Percentiles rank a stretch among this genome's conserved stretches.
These are phyloP conservation scores for Calvadosia cruxmelitensis DNA, from an alignment of 30 jellyfish, hydroid and myxozoan species.

Conservation along the genomic window DNA sequence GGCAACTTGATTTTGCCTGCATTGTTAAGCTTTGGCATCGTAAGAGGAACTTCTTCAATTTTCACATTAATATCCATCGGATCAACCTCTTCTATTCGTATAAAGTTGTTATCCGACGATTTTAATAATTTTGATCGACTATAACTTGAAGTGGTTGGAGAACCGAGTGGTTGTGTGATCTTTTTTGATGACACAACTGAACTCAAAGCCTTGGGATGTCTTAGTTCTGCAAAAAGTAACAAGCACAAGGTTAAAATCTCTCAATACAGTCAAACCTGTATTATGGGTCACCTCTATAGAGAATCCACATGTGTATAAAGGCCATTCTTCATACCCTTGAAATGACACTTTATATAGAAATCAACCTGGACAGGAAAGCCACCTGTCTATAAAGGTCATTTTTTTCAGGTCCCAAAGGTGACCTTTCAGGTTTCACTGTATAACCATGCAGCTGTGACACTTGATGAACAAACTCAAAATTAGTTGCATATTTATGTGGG, in stretches of 20 bases:
- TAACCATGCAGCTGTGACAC: too few relatives aligned
- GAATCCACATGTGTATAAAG: too few relatives aligned
- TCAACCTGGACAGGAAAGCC: too few relatives aligned
- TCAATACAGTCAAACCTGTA: background rate
- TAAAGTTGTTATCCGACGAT: constrained; percentile 47
- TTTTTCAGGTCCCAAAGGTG: too few relatives aligned
- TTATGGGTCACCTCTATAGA: too few relatives aligned
- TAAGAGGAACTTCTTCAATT: constrained; percentile 84
- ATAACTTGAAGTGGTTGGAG: constrained; percentile 31
- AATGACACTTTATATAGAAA: too few relatives aligned
- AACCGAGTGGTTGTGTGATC: constrained; percentile 26
- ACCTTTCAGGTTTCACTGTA: too few relatives aligned
- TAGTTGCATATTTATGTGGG: too few relatives aligned
- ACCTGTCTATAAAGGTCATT: too few relatives aligned
- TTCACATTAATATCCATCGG: constrained; percentile 73
- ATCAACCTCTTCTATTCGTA: constrained; percentile 82
- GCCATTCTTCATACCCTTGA: too few relatives aligned
- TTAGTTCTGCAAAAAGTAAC: constrained; percentile 34
- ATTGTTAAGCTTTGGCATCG: constrained; percentile 45
- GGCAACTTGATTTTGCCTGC: constrained; percentile 12
- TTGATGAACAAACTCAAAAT: too few relatives aligned
- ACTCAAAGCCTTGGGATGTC: constrained; percentile 47
- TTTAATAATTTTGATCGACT: constrained; percentile 49
- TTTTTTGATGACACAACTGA: constrained; percentile 58
- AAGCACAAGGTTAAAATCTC: background rate